A percentile compares a stretch with the other conserved stretches of the same genome.
Evolutionary conservation across 2,797 vertebrate genomes (phyloP).

Genomic region (Rhynchotus rufescens): DNA sequence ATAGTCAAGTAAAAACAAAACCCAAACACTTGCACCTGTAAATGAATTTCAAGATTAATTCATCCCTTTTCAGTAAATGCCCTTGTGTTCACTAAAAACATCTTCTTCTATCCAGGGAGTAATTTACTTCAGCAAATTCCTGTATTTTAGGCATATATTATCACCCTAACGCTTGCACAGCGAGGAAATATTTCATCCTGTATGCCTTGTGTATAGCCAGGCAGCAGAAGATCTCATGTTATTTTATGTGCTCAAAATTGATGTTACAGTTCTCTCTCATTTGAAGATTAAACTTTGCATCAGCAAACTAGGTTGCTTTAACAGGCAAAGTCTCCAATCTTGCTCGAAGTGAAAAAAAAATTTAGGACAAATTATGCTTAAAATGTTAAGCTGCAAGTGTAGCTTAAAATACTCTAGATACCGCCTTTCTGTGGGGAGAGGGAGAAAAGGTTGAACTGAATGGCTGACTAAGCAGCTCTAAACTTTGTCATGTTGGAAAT

Average conservation of each 20-base stretch:
- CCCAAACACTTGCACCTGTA: background rate
- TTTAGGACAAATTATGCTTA: background rate
- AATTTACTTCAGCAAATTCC: background rate
- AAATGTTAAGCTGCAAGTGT: background rate
- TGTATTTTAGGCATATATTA: background rate
- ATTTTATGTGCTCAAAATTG: background rate
- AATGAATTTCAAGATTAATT: background rate
- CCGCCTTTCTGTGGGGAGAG: background rate
- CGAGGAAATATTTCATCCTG: background rate
- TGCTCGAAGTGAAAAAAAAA: background rate
- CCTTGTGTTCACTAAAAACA: background rate
- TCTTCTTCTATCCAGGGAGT: background rate
- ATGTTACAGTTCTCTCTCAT: background rate
- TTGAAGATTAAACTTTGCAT: background rate
- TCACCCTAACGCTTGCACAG: background rate
- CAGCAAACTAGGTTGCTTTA: background rate
- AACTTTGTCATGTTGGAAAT: background rate
- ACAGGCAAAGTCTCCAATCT: background rate
- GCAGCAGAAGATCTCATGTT: background rate
- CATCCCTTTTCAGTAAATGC: background rate
- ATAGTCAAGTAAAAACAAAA: background rate
- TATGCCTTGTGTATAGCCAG: background rate
- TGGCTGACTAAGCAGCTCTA: background rate
- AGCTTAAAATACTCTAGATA: background rate
- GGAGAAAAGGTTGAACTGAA: background rate